Evolutionary conservation across 2,113 vertebrate species (phyloP).

Genomic region (Microtus montanus): DNA sequence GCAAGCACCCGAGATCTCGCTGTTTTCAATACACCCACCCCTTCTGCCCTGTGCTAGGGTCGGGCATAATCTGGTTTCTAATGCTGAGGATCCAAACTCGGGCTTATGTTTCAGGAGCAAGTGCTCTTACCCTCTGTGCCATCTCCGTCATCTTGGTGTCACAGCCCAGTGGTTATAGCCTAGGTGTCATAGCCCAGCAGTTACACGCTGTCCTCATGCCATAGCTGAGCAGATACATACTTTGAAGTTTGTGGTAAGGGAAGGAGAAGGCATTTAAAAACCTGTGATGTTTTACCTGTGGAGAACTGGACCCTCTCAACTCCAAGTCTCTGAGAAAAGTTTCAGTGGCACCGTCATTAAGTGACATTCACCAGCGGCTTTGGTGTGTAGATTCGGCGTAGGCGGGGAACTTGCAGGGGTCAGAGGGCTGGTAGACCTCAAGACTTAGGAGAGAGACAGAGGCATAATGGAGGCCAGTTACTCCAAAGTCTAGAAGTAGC

Average conservation of each 20-base stretch:
- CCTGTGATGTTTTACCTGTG: not conserved
- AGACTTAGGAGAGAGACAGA: not conserved
- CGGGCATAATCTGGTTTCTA: not conserved
- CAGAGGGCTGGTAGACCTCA: not conserved
- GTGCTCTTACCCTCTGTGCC: not conserved
- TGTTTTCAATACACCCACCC: too few relatives aligned
- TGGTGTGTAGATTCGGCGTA: too few relatives aligned
- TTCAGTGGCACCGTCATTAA: not conserved
- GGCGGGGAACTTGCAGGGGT: too few relatives aligned
- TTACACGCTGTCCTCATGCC: not conserved
- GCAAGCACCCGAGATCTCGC: not conserved
- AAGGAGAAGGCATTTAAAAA: not conserved
- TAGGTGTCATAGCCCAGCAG: not conserved
- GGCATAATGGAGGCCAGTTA: not conserved
- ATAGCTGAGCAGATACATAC: not conserved
- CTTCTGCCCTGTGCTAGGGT: not conserved
- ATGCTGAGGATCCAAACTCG: not conserved
- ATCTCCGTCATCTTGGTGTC: not conserved
- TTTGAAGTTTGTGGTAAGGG: not conserved
- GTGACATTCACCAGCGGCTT: not conserved
- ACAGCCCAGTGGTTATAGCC: not conserved
- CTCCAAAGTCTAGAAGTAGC: not conserved
- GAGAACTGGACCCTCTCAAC: not conserved
- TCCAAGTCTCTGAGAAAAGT: not conserved
- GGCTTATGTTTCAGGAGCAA: not conserved